Percentiles rank a stretch among this genome's conserved stretches.
phyloP scores from a whole-genome alignment of 2,888 invertebrate species.

The Schrankia costaestrigalis region DNA sequence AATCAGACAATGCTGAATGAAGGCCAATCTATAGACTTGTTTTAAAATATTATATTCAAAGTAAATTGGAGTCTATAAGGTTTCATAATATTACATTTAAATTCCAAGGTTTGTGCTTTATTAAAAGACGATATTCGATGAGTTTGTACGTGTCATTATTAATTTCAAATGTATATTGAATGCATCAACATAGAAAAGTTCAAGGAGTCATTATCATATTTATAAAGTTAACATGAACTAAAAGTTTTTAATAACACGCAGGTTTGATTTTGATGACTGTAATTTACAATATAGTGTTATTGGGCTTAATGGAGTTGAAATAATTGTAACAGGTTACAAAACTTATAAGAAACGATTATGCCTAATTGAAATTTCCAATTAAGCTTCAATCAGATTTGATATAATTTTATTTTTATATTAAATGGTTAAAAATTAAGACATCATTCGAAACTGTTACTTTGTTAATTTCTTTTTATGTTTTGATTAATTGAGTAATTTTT shows the following conservation, averaged over 20 bases:
- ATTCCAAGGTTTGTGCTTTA: constrained; percentile 43
- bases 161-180: constrained; percentile 34
- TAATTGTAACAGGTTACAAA: not conserved
- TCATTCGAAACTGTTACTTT: no score
- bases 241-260: not conserved
- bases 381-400: constrained; percentile 7
- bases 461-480: no score
- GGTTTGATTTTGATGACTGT: no score
- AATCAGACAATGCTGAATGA: constrained; percentile 43
- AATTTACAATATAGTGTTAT: no score
- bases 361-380: not conserved
- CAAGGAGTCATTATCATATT: constrained; percentile 38
- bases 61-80: constrained; percentile 17
- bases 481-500: no score
- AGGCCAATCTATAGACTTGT: constrained; percentile 31
- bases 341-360: not conserved
- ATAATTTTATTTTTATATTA: no score
- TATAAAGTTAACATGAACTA: constrained; percentile 1
- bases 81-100: constrained; percentile 40
- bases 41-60: constrained; percentile 27
- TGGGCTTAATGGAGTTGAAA: no score
- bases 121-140: constrained; percentile 35
- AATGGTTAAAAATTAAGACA: no score
- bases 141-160: constrained; percentile 30
- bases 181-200: constrained; percentile 41